Evolutionary conservation across 2,113 vertebrate species (phyloP), one percentile per base, ranked within the genome.

Genomic region (Camarhynchus parvulus): DNA sequence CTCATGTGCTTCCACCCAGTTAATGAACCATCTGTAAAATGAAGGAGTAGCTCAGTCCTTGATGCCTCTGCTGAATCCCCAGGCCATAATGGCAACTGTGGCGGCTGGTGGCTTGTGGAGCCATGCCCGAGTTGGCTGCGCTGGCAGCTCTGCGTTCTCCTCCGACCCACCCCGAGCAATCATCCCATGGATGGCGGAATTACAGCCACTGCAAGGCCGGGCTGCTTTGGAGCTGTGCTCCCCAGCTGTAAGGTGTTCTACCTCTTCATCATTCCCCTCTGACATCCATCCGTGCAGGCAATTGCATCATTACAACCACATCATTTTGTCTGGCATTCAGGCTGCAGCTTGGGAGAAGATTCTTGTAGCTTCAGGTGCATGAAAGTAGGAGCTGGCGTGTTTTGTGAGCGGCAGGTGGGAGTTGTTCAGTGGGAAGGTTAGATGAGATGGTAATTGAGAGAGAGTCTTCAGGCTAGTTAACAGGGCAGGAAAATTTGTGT

Each of bases 11-110:
- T 97, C 92, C 95, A 93, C 92, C 61, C 84, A 92, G 87, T 74
- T 95, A 95, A 96, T 91, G 94, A 94, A 83, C 93, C 95, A 95
- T 92, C 93, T 97, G 94, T 95, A 95, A 95, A 94, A 86, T 86
- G 79, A 68, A 81, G 83, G 80, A 87, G 74, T 37, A 90, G 68
- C 49, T 90, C 76, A 64, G 77, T 68, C 76, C 93, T 94, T 78
- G 88, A 90, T 86, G 66, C 41, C 56, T 92, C 68, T 89, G 73
- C 87, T 83, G 86, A 81, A 70, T 95, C 61, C 62, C 56, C 56
- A 53, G 68, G 73, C 80, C 8, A 5, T 67, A 80, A 63, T 47
- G 61, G 83, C 77, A 92, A 86, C 61, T 47, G 64, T 75, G 75
- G 70, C 0, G 37, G 82, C 83, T 82, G 83, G 89, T 82, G 75